Evolutionary conservation across 2,797 vertebrate species (phyloP).

Genomic region (Kryptopterus vitreolus): DNA sequence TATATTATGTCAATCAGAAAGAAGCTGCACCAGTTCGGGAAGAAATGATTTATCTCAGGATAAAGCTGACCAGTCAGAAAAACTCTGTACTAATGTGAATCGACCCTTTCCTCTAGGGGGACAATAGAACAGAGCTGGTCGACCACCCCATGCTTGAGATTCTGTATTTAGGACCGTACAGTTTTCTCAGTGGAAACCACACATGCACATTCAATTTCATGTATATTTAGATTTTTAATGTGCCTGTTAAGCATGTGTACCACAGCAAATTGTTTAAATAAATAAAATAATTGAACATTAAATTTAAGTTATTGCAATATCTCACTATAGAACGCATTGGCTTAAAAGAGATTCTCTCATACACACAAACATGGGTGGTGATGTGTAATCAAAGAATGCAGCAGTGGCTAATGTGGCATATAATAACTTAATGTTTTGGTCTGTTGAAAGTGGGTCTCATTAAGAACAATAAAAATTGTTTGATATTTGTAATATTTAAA

Average conservation of each 20-base stretch:
- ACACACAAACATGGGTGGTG: not conserved
- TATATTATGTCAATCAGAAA: not conserved
- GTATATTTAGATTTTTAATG: not conserved
- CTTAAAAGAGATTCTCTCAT: not conserved
- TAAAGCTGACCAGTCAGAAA: not conserved
- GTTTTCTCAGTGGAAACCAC: not conserved
- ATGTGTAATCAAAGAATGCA: constrained; percentile 21
- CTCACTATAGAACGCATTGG: not conserved
- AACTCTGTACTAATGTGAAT: not conserved
- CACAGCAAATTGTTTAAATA: not conserved
- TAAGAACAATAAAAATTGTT: constrained; percentile 3
- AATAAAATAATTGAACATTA: not conserved
- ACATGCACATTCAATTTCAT: not conserved
- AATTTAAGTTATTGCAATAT: not conserved
- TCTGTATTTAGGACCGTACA: not conserved
- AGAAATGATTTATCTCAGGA: not conserved
- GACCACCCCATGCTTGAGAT: not conserved
- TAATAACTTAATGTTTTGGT: constrained; percentile 28
- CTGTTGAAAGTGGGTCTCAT: constrained; percentile 22
- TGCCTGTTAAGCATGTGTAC: not conserved
- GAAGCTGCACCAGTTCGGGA: not conserved
- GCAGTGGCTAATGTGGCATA: constrained; percentile 15
- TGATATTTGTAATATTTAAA: not conserved
- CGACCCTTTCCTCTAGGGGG: not conserved
- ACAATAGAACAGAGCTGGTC: not conserved